Percentiles rank a stretch among this genome's conserved stretches.
These are phyloP conservation scores for Macrophya alboannulata DNA, from an alignment of 2,888 invertebrate genomes.

Conservation along the genomic window DNA sequence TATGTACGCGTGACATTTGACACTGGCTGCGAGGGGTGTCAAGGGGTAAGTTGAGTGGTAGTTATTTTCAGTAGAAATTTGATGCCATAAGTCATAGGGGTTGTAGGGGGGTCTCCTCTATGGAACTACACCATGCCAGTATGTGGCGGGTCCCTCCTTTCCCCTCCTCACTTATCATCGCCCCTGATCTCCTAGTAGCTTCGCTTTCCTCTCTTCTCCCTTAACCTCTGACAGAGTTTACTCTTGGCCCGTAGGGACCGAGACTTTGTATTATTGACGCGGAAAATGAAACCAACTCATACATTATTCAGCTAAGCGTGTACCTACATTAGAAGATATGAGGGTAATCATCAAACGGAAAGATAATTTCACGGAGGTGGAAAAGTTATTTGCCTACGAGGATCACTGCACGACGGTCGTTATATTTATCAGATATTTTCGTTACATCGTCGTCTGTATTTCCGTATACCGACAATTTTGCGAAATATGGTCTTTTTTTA, in stretches of 20 bases:
- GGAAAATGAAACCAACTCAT: constrained; percentile 71
- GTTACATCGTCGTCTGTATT: not conserved
- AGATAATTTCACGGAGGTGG: constrained; percentile 47
- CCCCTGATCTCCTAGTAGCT: constrained; percentile 41
- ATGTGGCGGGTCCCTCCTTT: constrained; percentile 45
- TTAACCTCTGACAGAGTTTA: constrained; percentile 64
- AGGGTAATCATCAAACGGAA: constrained; percentile 53
- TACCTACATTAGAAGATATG: constrained; percentile 62
- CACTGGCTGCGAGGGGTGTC: constrained; percentile 64
- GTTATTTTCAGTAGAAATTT: constrained; percentile 67
- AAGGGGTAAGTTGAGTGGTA: constrained; percentile 61
- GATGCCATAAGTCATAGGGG: constrained; percentile 70
- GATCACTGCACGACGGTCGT: not conserved
- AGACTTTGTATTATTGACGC: constrained; percentile 66
- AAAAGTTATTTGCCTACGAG: constrained; percentile 40
- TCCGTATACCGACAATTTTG: too few relatives aligned
- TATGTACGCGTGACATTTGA: constrained; percentile 64
- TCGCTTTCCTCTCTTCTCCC: constrained; percentile 32
- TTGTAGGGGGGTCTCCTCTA: constrained; percentile 64
- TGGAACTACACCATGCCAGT: constrained; percentile 39
- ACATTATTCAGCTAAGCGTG: constrained; percentile 68
- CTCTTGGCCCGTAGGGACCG: constrained; percentile 67
- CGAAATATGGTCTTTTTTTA: not conserved
- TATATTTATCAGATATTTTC: constrained; percentile 15
- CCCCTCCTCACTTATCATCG: constrained; percentile 46